Conservation (phyloP, 1,140 invertebrate species). For the Phocides pigmalion region DNA sequence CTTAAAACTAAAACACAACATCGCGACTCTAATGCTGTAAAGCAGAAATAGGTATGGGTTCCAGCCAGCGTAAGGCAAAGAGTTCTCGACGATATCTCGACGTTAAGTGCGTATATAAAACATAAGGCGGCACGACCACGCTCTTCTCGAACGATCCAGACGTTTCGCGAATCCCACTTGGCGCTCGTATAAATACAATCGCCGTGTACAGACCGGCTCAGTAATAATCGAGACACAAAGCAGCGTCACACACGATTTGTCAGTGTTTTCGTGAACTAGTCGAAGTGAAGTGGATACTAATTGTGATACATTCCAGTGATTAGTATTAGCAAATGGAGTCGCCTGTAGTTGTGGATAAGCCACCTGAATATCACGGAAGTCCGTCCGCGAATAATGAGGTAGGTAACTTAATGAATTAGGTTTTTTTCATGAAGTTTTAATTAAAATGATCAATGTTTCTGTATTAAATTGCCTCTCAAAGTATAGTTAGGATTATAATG, state of each 20-base stretch:
- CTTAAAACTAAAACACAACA: too few relatives aligned
- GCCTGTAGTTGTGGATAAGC: conserved; percentile 76
- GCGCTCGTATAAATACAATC: conserved; percentile 62
- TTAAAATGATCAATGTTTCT: too few relatives aligned
- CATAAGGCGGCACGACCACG: conserved; percentile 35
- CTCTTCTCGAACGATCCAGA: conserved; percentile 60
- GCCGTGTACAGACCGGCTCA: conserved; percentile 43
- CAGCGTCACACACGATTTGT: conserved; percentile 44
- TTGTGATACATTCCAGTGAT: conserved; percentile 71
- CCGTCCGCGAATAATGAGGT: conserved; percentile 57
- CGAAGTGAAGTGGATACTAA: conserved; percentile 55
- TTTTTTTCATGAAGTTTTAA: background rate
- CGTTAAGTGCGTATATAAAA: background rate
- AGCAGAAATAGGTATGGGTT: conserved; percentile 35
- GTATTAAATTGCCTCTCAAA: too few relatives aligned
- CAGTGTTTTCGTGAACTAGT: conserved; percentile 32
- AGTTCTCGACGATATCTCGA: background rate
- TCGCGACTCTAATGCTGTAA: too few relatives aligned
- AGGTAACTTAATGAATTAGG: conserved; percentile 32
- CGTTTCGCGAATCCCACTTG: conserved; percentile 39
- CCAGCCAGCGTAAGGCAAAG: too few relatives aligned
- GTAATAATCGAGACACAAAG: conserved; percentile 62
- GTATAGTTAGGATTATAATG: too few relatives aligned
- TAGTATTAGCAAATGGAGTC: conserved; percentile 70
- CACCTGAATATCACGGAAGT: conserved; percentile 70